Evolutionary conservation across 2,888 invertebrate species (phyloP).

Genomic region (Lymantria monacha): DNA sequence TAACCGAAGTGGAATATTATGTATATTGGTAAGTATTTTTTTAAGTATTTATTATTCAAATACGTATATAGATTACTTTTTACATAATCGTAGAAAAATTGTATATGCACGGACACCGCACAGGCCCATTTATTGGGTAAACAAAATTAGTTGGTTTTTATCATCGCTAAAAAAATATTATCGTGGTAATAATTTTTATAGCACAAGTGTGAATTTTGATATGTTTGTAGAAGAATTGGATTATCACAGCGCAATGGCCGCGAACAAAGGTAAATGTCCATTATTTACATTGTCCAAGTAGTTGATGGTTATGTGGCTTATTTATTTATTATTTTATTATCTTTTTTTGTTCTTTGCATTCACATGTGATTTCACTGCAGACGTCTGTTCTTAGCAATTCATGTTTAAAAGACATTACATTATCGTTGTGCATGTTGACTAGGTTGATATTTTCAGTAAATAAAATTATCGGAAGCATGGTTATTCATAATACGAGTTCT

Average conservation of each 20-base stretch:
- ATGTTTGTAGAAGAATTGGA: conserved; percentile 53
- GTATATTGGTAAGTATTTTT: conserved; percentile 63
- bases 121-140: conserved; percentile 46
- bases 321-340: conserved; percentile 76
- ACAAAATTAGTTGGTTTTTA: conserved; percentile 36
- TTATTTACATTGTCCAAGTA: conserved; percentile 59
- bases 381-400: conserved; percentile 72
- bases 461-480: conserved; percentile 60
- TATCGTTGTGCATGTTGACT: conserved; percentile 56
- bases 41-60: conserved; percentile 48
- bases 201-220: conserved; percentile 45
- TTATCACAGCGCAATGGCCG: conserved; percentile 41
- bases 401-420: conserved; percentile 50
- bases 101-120: conserved; percentile 55
- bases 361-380: conserved; percentile 83
- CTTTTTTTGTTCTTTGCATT: conserved; percentile 72
- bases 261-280: conserved; percentile 62
- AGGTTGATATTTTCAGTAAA: conserved; percentile 29
- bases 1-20: conserved; percentile 54
- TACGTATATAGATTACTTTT: conserved; percentile 22
- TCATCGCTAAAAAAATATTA: conserved; percentile 38
- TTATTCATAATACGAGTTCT: conserved; percentile 36
- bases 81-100: conserved; percentile 39
- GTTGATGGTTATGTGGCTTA: conserved; percentile 77
- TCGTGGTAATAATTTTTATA: conserved; percentile 33